A percentile compares a stretch with the other conserved stretches of the same genome.
Conservation (phyloP, 2,797 vertebrate species). For the Pseudochaenichthys georgianus region DNA sequence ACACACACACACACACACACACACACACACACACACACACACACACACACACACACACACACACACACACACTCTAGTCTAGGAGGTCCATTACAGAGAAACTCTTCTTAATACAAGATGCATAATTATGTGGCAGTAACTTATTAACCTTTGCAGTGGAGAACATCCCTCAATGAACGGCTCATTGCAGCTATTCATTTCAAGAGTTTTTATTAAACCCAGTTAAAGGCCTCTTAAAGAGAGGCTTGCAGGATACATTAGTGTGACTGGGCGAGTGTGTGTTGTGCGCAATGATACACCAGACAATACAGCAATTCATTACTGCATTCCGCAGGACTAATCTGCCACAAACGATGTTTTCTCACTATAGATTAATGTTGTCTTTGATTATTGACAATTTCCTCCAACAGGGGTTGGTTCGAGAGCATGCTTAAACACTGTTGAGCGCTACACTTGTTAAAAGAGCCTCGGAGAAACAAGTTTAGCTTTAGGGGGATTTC, state of each 20-base stretch:
- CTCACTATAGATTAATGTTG: conserved; percentile 25
- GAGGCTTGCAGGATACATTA: conserved; percentile 51
- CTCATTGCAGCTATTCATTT: conserved; percentile 80
- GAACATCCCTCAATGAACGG: conserved; percentile 75
- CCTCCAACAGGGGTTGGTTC: conserved; percentile 21
- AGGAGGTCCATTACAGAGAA: conserved; percentile 35
- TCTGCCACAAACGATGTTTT: conserved; percentile 28
- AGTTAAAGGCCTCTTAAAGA: conserved; percentile 67
- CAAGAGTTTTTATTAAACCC: conserved; percentile 75
- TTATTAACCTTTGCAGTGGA: conserved; percentile 82
- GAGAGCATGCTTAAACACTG: conserved; percentile 17
- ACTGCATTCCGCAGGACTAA: conserved; percentile 36
- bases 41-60: no score
- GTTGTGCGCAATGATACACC: conserved; percentile 45
- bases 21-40: no score
- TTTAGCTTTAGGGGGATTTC: conserved; percentile 58
- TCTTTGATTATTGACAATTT: conserved; percentile 50
- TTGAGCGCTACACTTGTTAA: conserved; percentile 6
- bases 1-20: no score
- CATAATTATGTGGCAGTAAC: conserved; percentile 77
- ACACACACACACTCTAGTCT: no score
- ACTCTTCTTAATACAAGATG: conserved; percentile 58
- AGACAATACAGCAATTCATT: conserved; percentile 45
- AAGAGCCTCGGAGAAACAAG: not conserved
- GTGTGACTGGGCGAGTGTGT: conserved; percentile 51